Evolutionary conservation across 2,113 vertebrate genomes (phyloP).

Genomic region (Eupsittula cactorum): DNA sequence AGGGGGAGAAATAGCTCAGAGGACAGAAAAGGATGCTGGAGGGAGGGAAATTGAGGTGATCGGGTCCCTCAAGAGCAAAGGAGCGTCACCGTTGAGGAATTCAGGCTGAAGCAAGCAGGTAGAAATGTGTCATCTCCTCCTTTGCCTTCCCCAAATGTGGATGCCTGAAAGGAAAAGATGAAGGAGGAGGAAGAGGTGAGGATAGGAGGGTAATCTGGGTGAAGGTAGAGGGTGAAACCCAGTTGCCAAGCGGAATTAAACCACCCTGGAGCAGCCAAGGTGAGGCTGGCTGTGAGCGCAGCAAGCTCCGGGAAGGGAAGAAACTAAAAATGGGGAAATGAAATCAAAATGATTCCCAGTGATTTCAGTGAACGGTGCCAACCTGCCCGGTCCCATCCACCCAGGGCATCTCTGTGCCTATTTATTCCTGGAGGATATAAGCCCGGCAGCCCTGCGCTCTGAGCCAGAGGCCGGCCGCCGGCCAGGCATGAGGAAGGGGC

Average conservation of each 20-base stretch:
- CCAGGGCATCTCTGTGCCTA: not conserved
- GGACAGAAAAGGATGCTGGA: constrained; percentile 13
- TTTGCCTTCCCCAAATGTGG: rapidly evolving
- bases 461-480: not conserved
- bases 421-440: not conserved
- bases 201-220: not conserved
- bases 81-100: not conserved
- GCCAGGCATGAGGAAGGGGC: not conserved
- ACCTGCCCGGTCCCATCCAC: not conserved
- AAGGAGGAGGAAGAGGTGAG: not conserved
- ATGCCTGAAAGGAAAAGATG: not conserved
- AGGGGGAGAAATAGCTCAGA: constrained; percentile 6
- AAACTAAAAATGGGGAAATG: rapidly evolving
- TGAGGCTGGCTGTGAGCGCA: rapidly evolving
- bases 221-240: not conserved
- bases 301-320: not conserved
- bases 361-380: not conserved
- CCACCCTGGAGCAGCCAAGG: not conserved
- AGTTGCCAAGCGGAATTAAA: not conserved
- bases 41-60: constrained; percentile 11
- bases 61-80: constrained; percentile 9
- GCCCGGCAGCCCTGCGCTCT: rapidly evolving
- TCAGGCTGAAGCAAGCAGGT: not conserved
- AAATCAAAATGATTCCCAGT: not conserved
- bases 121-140: not conserved